Evolutionary conservation across 2,113 vertebrate species (phyloP).

Genomic region (Tachysurus fulvidraco): DNA sequence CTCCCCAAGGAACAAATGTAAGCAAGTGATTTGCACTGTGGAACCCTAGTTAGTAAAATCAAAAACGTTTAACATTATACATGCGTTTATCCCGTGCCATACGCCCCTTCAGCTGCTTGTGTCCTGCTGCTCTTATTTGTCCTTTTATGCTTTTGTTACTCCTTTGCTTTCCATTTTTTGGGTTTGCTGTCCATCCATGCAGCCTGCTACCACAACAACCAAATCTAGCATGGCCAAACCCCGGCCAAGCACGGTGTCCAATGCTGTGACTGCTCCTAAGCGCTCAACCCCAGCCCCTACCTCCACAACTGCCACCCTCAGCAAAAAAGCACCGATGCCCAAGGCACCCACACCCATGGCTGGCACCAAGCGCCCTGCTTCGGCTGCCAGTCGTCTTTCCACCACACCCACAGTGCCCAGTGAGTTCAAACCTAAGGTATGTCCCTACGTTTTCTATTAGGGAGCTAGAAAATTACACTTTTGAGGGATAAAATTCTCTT

Average conservation of each 20-base stretch:
- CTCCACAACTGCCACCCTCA: constrained; percentile 61
- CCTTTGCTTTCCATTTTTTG: constrained; percentile 61
- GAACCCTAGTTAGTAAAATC: neutral
- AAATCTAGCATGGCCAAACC: constrained; percentile 77
- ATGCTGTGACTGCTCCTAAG: constrained; percentile 67
- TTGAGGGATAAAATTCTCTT: neutral
- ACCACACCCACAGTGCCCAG: constrained; percentile 59
- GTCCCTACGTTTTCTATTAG: constrained; percentile 42
- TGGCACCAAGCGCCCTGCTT: constrained; percentile 65
- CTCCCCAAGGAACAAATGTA: neutral
- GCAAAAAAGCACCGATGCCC: constrained; percentile 80
- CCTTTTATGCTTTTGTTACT: constrained; percentile 45
- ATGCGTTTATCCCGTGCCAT: constrained; percentile 32
- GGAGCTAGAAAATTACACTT: neutral
- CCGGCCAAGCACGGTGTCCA: constrained; percentile 63
- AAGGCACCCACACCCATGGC: constrained; percentile 64
- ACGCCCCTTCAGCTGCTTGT: constrained; percentile 51
- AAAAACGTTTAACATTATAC: neutral
- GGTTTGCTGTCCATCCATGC: constrained; percentile 58
- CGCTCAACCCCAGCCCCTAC: constrained; percentile 69
- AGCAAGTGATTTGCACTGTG: neutral
- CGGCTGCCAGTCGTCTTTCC: constrained; percentile 58
- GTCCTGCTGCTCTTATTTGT: constrained; percentile 60
- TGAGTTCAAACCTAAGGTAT: constrained; percentile 85
- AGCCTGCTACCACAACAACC: constrained; percentile 74